Base-by-base conservation (phyloP, 2,113 vertebrate species). In the Catharus minimus region DNA sequence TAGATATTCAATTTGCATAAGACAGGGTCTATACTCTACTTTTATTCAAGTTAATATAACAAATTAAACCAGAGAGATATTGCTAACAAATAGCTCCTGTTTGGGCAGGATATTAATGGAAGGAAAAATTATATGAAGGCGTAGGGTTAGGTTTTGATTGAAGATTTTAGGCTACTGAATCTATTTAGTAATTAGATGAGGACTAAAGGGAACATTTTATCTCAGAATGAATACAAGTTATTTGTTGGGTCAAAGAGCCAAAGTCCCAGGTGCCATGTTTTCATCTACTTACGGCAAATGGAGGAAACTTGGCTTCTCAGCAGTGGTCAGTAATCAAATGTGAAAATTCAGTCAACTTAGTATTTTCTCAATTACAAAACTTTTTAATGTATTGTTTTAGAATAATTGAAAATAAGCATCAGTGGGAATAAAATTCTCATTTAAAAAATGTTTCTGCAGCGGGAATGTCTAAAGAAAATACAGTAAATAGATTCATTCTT, bases 401-500 rank as follows among this genome's bases (percentile, higher is more conserved):
- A 95, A 95, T 94, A 94, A 96, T 93, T 92, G 74, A 86, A 95
- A 95, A 80, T 60, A 92, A 50, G 15, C 60, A 92, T 96, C 67
- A 62, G 27, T 50, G 47, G 77, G 65, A 92, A 95, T 92, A 93
- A 95, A 86, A 90, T 78, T n/a, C 26, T 93, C 66, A 73, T 92
- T 91, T 93, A 27, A 72, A 94, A 95, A 86, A 91, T 58, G n/a
- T 93, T 95, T 88, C 90, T 93, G 62, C 18, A 47, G 28, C 38
- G 71, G 24, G 27, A 86, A 76, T 73, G 43, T 76, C 78, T 60
- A 62, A 90, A 77, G 49, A 86, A 89, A 93, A 87, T 58, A 69
- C 10, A 58, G 60, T 20, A 80, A 90, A 91, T 33, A 13, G 32
- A 15, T 62, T 36, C 22, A 36, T 57, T 52, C 77, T 41, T 88